Evolutionary conservation across 35 echinoderm and acorn worm genomes (phyloP), one percentile per base, ranked within the genome.

Genomic region (Eucidaris tribuloides): DNA sequence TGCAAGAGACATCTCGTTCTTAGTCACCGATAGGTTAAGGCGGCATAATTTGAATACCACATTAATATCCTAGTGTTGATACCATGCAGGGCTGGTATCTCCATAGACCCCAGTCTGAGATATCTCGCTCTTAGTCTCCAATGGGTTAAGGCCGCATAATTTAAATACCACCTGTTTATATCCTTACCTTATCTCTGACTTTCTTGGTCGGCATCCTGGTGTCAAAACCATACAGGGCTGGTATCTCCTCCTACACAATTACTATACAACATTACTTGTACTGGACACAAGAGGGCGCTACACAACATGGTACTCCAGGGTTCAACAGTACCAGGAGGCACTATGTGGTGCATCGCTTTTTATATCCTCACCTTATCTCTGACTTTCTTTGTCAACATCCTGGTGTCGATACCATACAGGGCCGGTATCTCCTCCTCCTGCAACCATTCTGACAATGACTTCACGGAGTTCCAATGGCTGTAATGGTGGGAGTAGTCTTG

Each of bases 391-490:
- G 96, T 99, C 42, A 99, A 79, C 79, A 93, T 81, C 41, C 96
- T 85, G 23, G 96, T 93, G 40, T 99, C 96, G 14, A 99, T 99
- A 14, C 96, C 96, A 74, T 93, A 93, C 7, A 99, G 63, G 39
- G 96, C 96, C 2, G 96, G 96, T 20, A 99, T 63, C 14, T 80
- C 79, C 65, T 99, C 96, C 24, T 90, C 90, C 7, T 77, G 39
- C 35, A 99, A 71, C 96, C 96, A 99, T 29, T 99, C 76, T 15
- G 96, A 99, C 46, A 99, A 36, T 1, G 96, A 99, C 78, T 99
- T 93, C 3, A 93, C 91, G 3, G 96, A 93, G 37, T 93, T 90
- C 96, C 96, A 99, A 49, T 99, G 96, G 79, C 96, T 99, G 30
- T 81, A 87, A 25, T 90, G 37, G 65, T 99, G 78, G 2, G 96